Conservation (phyloP, 2,797 vertebrate genomes). For the Sparus aurata region DNA sequence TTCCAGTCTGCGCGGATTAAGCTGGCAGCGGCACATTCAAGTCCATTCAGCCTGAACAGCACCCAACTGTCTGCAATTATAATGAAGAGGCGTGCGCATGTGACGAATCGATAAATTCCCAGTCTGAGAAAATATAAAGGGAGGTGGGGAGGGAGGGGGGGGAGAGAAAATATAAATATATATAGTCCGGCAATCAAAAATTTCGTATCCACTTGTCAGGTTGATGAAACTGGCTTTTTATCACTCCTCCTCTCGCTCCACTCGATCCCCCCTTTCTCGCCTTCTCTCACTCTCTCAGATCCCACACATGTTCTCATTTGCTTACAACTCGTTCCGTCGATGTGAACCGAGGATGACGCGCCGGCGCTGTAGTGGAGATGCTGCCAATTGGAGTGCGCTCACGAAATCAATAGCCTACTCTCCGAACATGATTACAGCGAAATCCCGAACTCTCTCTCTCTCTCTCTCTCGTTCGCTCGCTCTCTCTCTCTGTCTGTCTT, state of each 20-base stretch:
- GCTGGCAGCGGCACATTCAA: constrained; percentile 79
- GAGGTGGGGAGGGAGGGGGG: too few relatives aligned
- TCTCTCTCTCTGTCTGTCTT: neutral
- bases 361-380: constrained; percentile 83
- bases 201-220: constrained; percentile 75
- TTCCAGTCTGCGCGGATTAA: constrained; percentile 81
- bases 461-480: neutral
- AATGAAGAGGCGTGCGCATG: constrained; percentile 81
- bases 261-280: constrained; percentile 49
- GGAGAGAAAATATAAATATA: constrained; percentile 40
- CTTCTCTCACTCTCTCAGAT: constrained; percentile 76
- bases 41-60: constrained; percentile 81
- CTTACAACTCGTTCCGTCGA: constrained; percentile 84
- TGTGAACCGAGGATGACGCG: constrained; percentile 85
- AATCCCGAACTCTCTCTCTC: constrained; percentile 63
- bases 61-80: constrained; percentile 83
- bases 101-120: constrained; percentile 82
- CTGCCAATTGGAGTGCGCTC: constrained; percentile 85
- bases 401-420: constrained; percentile 79
- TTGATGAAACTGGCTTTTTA: constrained; percentile 64
- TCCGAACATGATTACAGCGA: constrained; percentile 78
- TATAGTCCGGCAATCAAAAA: constrained; percentile 70
- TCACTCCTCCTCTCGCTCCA: constrained; percentile 69
- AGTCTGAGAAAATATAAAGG: constrained; percentile 59
- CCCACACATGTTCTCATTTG: constrained; percentile 86